Conservation (phyloP, 2,113 vertebrate genomes). For the Perca schrenkii region DNA sequence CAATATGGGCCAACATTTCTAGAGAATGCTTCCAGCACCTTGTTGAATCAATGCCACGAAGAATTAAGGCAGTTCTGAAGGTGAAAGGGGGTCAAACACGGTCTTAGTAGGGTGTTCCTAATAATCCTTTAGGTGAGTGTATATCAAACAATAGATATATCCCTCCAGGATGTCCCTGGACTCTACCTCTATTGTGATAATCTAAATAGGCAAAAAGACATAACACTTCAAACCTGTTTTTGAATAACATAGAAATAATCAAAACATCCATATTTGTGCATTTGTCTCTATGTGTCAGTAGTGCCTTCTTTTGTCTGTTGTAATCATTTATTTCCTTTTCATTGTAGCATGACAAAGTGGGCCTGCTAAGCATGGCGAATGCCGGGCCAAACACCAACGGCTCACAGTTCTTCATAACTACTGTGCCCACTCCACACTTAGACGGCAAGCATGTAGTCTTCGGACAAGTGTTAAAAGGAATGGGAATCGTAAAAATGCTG, state of each 20-base stretch:
- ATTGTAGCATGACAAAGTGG: conserved; percentile 90
- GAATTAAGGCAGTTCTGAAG: no score
- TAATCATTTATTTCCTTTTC: background rate
- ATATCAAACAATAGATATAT: background rate
- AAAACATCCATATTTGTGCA: background rate
- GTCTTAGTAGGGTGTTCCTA: no score
- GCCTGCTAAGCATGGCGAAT: conserved; percentile 97
- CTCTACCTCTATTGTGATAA: background rate
- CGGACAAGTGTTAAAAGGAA: conserved; percentile 93
- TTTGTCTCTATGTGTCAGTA: background rate
- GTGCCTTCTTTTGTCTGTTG: background rate
- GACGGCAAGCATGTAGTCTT: conserved; percentile 96
- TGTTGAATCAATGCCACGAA: no score
- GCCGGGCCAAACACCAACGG: conserved; percentile 94
- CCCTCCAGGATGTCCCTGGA: background rate
- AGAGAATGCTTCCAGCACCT: no score
- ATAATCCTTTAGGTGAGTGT: no score
- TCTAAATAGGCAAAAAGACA: background rate
- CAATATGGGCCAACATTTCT: no score
- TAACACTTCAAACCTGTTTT: background rate
- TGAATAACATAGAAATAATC: background rate
- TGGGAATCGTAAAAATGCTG: conserved; percentile 91
- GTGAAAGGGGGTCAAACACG: no score
- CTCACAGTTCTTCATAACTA: conserved; percentile 98
- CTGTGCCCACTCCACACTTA: conserved; percentile 92